phyloP scores from a whole-genome alignment of 2,888 invertebrate species.

The Eristalis tenax region DNA sequence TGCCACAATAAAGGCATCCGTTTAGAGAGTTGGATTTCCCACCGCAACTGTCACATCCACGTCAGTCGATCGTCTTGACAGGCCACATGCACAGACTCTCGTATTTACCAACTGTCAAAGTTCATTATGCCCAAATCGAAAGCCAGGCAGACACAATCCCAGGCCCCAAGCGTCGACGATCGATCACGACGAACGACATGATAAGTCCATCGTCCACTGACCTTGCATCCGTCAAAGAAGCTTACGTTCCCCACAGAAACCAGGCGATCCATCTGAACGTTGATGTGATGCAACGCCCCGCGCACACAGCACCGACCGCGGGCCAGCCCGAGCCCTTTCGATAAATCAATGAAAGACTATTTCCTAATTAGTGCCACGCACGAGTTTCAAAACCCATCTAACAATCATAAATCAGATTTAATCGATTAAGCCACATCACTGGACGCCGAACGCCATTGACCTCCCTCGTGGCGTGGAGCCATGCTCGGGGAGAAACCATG shows the following conservation, averaged over 20 bases:
- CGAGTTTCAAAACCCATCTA: slow-evolving; percentile 6
- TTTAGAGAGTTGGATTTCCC: not conserved
- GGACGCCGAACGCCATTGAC: slow-evolving; percentile 35
- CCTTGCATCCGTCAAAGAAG: not conserved
- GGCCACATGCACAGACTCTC: not conserved
- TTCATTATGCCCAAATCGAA: not conserved
- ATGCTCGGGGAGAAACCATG: slow-evolving; percentile 17
- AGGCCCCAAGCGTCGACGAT: not conserved
- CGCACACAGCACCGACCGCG: not conserved
- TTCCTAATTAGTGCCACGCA: slow-evolving; percentile 33
- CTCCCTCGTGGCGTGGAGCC: slow-evolving; percentile 13
- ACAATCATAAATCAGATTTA: slow-evolving; percentile 13
- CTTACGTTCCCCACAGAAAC: not conserved
- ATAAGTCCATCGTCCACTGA: not conserved
- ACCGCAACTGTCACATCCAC: not conserved
- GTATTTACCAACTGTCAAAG: not conserved
- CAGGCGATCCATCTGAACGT: not conserved
- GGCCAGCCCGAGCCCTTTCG: not conserved
- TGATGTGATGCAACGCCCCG: not conserved
- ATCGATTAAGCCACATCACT: slow-evolving; percentile 7
- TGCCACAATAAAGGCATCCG: not conserved
- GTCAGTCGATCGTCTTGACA: not conserved
- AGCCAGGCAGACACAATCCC: not conserved
- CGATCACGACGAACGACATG: not conserved
- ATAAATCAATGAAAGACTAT: slow-evolving; percentile 1